Conservation (phyloP, 2,888 invertebrate genomes). For the Oxytorus armatus region DNA sequence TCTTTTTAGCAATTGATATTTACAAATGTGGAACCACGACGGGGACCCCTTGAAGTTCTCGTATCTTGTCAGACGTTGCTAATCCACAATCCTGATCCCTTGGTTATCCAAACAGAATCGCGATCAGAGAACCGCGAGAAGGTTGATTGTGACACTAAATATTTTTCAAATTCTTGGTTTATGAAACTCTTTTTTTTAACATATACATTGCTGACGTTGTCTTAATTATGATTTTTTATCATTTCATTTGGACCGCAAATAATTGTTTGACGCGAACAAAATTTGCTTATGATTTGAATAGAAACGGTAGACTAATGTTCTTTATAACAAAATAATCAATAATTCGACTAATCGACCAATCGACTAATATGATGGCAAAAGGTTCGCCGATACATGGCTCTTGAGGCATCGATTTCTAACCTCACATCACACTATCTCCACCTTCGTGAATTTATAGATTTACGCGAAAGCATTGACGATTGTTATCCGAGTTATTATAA, state of each 20-base stretch:
- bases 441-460: neutral
- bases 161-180: too few relatives aligned
- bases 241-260: too few relatives aligned
- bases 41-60: neutral
- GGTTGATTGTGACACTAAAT: too few relatives aligned
- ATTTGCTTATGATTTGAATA: too few relatives aligned
- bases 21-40: neutral
- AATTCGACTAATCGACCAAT: too few relatives aligned
- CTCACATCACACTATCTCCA: neutral
- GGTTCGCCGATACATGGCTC: neutral
- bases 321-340: too few relatives aligned
- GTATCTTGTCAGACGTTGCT: neutral
- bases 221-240: too few relatives aligned
- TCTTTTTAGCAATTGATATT: neutral
- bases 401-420: neutral
- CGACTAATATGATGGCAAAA: neutral
- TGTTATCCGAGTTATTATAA: conserved; percentile 2
- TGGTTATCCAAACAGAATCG: neutral
- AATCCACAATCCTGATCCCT: neutral
- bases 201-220: too few relatives aligned
- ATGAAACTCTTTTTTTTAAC: too few relatives aligned
- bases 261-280: too few relatives aligned
- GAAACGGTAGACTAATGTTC: too few relatives aligned
- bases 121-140: neutral
- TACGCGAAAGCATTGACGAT: conserved; percentile 1